Evolutionary conservation across 2,113 vertebrate genomes (phyloP).

Genomic region (Uropsilus gracilis): DNA sequence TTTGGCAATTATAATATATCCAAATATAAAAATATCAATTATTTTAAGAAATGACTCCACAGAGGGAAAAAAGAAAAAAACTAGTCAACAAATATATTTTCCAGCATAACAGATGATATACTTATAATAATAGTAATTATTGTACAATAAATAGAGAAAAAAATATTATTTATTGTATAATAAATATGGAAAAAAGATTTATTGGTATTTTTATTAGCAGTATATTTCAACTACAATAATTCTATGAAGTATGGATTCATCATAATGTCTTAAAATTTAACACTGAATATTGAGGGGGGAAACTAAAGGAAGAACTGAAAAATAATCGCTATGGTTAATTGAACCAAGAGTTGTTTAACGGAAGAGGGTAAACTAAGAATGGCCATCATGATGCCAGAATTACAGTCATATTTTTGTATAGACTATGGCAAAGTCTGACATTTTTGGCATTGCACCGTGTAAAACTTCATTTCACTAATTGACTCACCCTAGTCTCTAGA

Average conservation of each 20-base stretch:
- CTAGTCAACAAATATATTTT: neutral
- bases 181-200: too few species aligned
- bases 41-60: neutral
- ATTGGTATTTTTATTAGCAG: neutral
- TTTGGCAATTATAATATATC: neutral
- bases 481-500: neutral
- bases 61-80: too few species aligned
- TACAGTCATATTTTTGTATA: too few species aligned
- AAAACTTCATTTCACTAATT: neutral
- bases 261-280: neutral
- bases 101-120: neutral
- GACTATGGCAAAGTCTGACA: neutral
- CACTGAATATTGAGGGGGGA: neutral
- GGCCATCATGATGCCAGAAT: neutral
- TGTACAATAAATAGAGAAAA: neutral
- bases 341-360: neutral
- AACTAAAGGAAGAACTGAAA: neutral
- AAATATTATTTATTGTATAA: neutral
- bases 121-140: neutral
- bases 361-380: neutral
- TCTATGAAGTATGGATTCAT: neutral
- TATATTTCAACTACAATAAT: neutral
- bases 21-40: neutral
- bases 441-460: neutral
- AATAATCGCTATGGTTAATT: neutral